Base-by-base conservation (phyloP, 2,797 vertebrate species). In the Eulemur mongoz region DNA sequence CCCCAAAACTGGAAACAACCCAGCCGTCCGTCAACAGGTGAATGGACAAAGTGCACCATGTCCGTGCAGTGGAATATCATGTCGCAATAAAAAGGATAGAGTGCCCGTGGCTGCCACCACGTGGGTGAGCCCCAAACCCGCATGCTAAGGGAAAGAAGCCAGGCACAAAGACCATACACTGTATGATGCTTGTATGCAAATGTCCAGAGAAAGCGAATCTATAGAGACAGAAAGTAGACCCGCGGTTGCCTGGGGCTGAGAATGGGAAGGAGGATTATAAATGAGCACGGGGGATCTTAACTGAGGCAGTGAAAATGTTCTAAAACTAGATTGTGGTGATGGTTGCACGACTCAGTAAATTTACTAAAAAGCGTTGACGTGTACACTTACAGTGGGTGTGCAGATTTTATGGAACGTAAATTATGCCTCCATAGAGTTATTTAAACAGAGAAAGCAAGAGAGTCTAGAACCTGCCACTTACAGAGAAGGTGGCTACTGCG, bases 141-240 rank as follows among this genome's bases (percentile, higher is more conserved):
- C 7, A 63, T 10, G 38, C 80, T 12, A 1, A n/a, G 14, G 38
- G 43, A 32, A 50, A 96, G 57, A 78, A 81, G 43, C 18, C 15
- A 38, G 82, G 67, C 11, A 11, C 52, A 59, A 5, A 20, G n/a
- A 27, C 22, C 54, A 43, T 40, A 17, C 2, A 15, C 5, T 2
- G 2, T 30, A 3, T 54, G 25, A 48, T 8, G 80, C n/a, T 48
- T 0, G 48, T 35, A 7, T 18, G 8, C 1, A 23, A 57, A 57
- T 12, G 30, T 86, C 45, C 85, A 63, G 59, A 57, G 85, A 78
- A 78, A 72, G 73, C 30, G 54, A 94, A 32, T 50, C n/a, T 23
- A 38, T 40, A 92, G 73, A n/a, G 88, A 89, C 38, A 61, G 61
- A 73, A 48, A 82, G 61, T 35, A 81, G 59, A 80, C 75, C 30